Conservation (phyloP, 2,888 invertebrate species). For the Poecilus cupreus region DNA sequence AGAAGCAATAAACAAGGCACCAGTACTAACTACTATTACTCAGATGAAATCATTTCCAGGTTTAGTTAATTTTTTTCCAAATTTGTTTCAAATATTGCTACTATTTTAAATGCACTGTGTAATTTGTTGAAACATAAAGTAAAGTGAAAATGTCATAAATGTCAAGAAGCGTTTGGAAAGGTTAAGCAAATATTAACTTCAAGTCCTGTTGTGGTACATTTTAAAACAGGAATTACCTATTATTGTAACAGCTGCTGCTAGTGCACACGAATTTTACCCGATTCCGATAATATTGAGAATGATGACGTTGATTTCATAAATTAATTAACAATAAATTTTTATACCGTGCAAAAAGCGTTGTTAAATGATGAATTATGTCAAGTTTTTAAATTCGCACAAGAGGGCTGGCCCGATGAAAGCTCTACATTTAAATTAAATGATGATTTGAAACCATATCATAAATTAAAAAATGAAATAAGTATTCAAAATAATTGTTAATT, state of each 20-base stretch:
- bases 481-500: too few relatives aligned
- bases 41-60: neutral
- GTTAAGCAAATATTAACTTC: neutral
- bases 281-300: slow-evolving; percentile 56
- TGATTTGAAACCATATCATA: too few relatives aligned
- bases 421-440: too few relatives aligned
- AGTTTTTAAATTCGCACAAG: slow-evolving; percentile 1
- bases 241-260: neutral
- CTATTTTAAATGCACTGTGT: neutral
- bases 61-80: neutral
- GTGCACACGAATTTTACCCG: neutral
- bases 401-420: slow-evolving; percentile 56
- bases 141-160: neutral
- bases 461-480: too few relatives aligned
- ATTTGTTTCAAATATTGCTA: neutral
- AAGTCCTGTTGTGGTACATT: neutral
- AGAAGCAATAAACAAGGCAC: neutral
- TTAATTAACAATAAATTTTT: neutral
- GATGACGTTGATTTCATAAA: slow-evolving; percentile 59
- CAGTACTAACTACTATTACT: neutral
- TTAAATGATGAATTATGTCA: neutral
- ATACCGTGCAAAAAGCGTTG: too few relatives aligned
- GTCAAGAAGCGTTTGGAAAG: neutral
- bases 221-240: neutral
- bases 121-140: neutral